phyloP scores from a whole-genome alignment of 2,888 invertebrate species.

The Villa cingulata region DNA sequence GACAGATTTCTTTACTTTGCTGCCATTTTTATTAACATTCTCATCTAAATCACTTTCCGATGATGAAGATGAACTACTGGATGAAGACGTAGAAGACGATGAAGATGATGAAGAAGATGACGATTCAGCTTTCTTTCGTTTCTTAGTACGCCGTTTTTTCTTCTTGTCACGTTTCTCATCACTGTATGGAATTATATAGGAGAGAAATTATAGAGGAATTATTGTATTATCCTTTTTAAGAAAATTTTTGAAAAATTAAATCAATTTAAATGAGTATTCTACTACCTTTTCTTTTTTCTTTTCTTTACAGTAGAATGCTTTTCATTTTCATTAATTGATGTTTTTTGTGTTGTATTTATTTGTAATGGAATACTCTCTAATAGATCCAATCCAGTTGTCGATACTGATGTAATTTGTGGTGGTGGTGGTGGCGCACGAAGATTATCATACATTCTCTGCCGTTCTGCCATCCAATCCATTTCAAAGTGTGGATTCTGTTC shows the following conservation, averaged over 20 bases:
- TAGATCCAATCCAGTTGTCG: conserved; percentile 19
- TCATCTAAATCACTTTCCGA: conserved; percentile 19
- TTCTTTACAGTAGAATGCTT: conserved; percentile 35
- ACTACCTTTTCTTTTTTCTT: conserved; percentile 45
- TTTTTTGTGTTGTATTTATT: conserved; percentile 12
- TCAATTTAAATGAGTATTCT: too few species aligned
- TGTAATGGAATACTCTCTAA: conserved; percentile 16
- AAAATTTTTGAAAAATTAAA: neutral
- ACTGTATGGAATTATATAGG: conserved; percentile 9
- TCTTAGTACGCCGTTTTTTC: conserved; percentile 38
- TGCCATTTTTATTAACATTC: conserved; percentile 3
- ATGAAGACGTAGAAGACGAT: conserved; percentile 21
- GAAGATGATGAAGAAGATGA: conserved; percentile 19
- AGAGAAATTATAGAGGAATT: neutral
- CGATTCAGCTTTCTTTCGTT: conserved; percentile 30
- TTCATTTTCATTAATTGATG: conserved; percentile 36
- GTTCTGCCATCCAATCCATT: conserved; percentile 70
- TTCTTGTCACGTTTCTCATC: conserved; percentile 38
- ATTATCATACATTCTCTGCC: conserved; percentile 53
- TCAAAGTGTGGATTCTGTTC: conserved; percentile 81
- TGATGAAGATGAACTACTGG: conserved; percentile 16
- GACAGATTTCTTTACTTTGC: conserved; percentile 6
- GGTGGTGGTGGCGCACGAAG: conserved; percentile 31
- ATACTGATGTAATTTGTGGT: conserved; percentile 22
- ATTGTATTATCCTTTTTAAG: too few species aligned